phyloP scores from a whole-genome alignment of 2,113 vertebrate genomes.

The Paralichthys olivaceus region DNA sequence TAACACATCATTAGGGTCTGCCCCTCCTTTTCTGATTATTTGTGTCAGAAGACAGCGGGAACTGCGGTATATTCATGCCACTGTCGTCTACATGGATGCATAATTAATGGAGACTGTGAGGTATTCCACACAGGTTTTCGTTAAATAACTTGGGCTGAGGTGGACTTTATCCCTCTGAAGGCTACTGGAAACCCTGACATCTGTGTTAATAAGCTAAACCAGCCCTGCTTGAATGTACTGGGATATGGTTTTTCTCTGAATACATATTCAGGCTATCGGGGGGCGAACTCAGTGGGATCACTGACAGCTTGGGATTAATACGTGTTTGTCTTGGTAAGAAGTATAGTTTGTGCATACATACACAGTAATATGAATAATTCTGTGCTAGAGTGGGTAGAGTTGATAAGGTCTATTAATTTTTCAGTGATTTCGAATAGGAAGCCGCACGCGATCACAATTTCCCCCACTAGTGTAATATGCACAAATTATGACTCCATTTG shows the following conservation, averaged over 20 bases:
- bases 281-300: slow-evolving; percentile 19
- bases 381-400: slow-evolving; percentile 19
- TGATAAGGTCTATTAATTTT: slow-evolving; percentile 71
- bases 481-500: slow-evolving; percentile 46
- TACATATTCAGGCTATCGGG: slow-evolving; percentile 35
- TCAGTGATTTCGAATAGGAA: slow-evolving; percentile 48
- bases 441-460: slow-evolving; percentile 42
- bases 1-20: slow-evolving; percentile 51
- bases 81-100: slow-evolving; percentile 49
- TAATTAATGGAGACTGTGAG: slow-evolving; percentile 69
- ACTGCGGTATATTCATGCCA: slow-evolving; percentile 27
- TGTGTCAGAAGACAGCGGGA: slow-evolving; percentile 52
- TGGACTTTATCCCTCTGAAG: slow-evolving; percentile 50
- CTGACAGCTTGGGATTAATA: slow-evolving; percentile 50
- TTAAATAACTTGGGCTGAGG: slow-evolving; percentile 46
- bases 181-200: slow-evolving; percentile 46
- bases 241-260: slow-evolving; percentile 2
- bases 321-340: slow-evolving; percentile 56
- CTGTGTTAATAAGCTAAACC: slow-evolving; percentile 61
- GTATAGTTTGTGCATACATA: slow-evolving; percentile 53
- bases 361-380: slow-evolving; percentile 65
- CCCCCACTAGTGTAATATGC: slow-evolving; percentile 25
- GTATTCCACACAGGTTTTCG: slow-evolving; percentile 45
- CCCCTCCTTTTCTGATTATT: slow-evolving; percentile 22
- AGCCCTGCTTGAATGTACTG: neutral